Base-by-base conservation (phyloP, 2,888 invertebrate genomes). In the Brenthis ino region DNA sequence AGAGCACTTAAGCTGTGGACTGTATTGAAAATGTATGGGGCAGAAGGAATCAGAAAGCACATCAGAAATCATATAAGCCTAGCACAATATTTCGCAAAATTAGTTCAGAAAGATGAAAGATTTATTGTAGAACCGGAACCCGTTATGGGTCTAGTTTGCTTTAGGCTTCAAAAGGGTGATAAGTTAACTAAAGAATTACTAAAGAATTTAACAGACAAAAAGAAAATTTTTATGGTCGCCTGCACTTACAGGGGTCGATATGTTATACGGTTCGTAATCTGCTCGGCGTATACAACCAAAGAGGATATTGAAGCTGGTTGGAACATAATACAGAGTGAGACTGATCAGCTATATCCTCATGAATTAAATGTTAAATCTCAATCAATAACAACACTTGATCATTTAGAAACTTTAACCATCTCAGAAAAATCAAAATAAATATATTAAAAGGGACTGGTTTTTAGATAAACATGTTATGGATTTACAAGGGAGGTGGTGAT, bases 1-100 rank as follows among this genome's bases (percentile, higher is more conserved):
- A 94, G 98, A 58, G 95, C 99, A 0, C 88, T 99, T 24, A 99
- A 99, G 86, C 88, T 99, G n/a, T 99, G 99, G 99, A 97, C 98
- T 72, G 97, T 97, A 0, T 89, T 99, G 77, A 94, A 98, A 74
- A 90, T 96, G 68, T 96, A 96, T 77, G 99, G 99, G 0, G 95
- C 96, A 4, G 95, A 96, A 80, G 97, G 97, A 4, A 88, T 99
- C 5, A 95, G 96, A 76, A 94, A 94, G 5, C 95, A 96, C 80
- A 95, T 99, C 37, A 94, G 98, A 66, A 94, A 95, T 68, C 96
- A 97, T 74, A 94, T 97, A 12, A 85, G 85, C 6, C 88, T 98
- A 72, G 98, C 99, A 0, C 93, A 95, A 76, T 91, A 96, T 76
- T 98, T 99, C 82, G 96, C 96, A 73, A 86, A 94, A 0, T 87